Base-by-base conservation (phyloP, 1,140 invertebrate species). In the Atta cephalotes region DNA sequence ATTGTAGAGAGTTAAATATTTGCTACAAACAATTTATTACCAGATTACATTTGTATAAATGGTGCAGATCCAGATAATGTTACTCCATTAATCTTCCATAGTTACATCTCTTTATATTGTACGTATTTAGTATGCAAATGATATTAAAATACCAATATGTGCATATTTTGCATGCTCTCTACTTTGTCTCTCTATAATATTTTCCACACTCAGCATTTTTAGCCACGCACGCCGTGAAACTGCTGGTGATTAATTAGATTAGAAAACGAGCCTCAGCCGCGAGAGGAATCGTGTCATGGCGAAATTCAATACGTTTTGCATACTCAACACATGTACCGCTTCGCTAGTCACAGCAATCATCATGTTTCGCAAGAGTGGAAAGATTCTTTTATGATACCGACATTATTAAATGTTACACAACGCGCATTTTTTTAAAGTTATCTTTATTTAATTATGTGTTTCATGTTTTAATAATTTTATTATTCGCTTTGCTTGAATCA, bases 201-300 rank as follows among this genome's bases (percentile, higher is more conserved):
- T 77, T 70, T 70, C 14, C 25, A 25, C 62, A 14, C n/a, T 51
- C 86, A 31, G 65, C 51, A 14, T 10, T 51, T 56, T 68, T 28
- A 7, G 9, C 45, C 45, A 53, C n/a, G 45, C 31, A 21, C 62
- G 45, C 7, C 65, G 35, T 25, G 53, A 76, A 63, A 35, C 39
- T 39, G 71, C 56, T 51, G 51, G 45, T 60, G 71, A 49, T 49
- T 71, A 87, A 92, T 91, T 88, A 76, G 81, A 87, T 82, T 70
- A 79, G 82, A 72, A 84, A 85, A 85, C 60, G 65, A 70, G 74
- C 87, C 87, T 85, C 63, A 28, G 79, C 58, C 62, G 88, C 85
- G 82, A 87, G 85, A 70, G 21, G 82, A 91, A 87, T 85, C 72
- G 65, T 74, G 84, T 80, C 63, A 35, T 49, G n/a, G 63, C 78